These are phyloP conservation scores for Pteropus rufus DNA, from an alignment of 2,797 vertebrate species.

Conservation along the genomic window DNA sequence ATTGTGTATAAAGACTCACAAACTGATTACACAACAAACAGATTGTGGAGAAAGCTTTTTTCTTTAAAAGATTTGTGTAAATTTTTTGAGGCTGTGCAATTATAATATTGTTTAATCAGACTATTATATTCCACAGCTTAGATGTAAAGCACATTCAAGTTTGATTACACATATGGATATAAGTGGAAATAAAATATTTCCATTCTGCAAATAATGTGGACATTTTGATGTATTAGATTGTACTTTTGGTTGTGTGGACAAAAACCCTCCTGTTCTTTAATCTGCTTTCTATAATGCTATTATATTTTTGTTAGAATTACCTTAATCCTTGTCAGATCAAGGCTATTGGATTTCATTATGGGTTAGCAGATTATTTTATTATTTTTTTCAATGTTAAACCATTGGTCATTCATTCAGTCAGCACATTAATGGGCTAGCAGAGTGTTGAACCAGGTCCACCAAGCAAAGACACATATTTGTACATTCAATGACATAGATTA, in stretches of 20 bases:
- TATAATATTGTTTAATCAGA: constrained; percentile 11
- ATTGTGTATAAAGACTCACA: neutral
- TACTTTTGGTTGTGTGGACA: neutral
- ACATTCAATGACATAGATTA: neutral
- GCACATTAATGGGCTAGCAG: neutral
- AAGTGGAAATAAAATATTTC: constrained; percentile 51
- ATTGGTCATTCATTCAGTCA: neutral
- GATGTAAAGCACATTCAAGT: constrained; percentile 11
- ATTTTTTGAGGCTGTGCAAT: constrained; percentile 14
- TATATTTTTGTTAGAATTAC: constrained; percentile 39
- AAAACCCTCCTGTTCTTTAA: neutral
- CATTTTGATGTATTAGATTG: constrained; percentile 47
- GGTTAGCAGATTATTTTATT: neutral
- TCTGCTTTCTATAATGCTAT: constrained; percentile 45
- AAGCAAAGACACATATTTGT: neutral
- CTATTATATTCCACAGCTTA: constrained; percentile 27
- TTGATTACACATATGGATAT: constrained; percentile 54
- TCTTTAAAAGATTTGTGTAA: constrained; percentile 1
- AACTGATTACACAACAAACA: neutral
- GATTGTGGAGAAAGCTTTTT: neutral
- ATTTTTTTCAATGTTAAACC: neutral
- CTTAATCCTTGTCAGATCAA: constrained; percentile 25
- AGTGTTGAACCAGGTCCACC: neutral
- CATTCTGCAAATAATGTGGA: constrained; percentile 1
- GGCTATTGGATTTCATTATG: neutral